A percentile compares a stretch with the other conserved stretches of the same genome.
Conservation (phyloP, 1,140 invertebrate species). For the Dendrolimus kikuchii region DNA sequence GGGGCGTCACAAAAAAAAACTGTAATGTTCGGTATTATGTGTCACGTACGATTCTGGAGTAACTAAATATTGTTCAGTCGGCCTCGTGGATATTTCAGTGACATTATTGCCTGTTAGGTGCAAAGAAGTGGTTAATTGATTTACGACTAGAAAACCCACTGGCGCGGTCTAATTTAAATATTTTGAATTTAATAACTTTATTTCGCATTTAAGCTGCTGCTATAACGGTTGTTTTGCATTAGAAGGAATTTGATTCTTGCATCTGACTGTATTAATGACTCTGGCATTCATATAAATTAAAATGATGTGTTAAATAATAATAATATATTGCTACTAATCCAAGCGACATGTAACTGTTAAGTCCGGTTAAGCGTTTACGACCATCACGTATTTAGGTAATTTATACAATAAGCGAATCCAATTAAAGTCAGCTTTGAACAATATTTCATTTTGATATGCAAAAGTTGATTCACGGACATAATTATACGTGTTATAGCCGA, state of each 20-base stretch:
- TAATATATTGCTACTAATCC: background rate
- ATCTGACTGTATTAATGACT: slow-evolving; percentile 1
- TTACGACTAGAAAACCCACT: slow-evolving; percentile 14
- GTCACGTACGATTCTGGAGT: slow-evolving; percentile 48
- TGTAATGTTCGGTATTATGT: slow-evolving; percentile 46
- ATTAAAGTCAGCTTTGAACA: no score
- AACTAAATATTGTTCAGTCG: slow-evolving; percentile 56
- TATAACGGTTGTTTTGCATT: background rate
- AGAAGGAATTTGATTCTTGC: background rate
- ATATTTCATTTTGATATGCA: no score
- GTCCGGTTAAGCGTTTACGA: no score
- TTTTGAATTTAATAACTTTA: slow-evolving; percentile 7
- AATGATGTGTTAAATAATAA: slow-evolving; percentile 3
- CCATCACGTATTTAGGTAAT: no score
- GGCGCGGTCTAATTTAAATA: slow-evolving; percentile 5
- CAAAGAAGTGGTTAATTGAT: slow-evolving; percentile 20
- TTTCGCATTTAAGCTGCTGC: background rate
- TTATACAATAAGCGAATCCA: no score
- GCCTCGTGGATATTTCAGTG: slow-evolving; percentile 40
- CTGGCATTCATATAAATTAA: slow-evolving; percentile 1
- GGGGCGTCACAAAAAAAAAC: slow-evolving; percentile 50
- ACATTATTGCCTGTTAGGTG: slow-evolving; percentile 34
- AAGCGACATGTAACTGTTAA: no score
- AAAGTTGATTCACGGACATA: no score
- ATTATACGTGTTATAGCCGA: no score